phyloP scores from a whole-genome alignment of 1,140 invertebrate genomes.

The Asobara japonica region DNA sequence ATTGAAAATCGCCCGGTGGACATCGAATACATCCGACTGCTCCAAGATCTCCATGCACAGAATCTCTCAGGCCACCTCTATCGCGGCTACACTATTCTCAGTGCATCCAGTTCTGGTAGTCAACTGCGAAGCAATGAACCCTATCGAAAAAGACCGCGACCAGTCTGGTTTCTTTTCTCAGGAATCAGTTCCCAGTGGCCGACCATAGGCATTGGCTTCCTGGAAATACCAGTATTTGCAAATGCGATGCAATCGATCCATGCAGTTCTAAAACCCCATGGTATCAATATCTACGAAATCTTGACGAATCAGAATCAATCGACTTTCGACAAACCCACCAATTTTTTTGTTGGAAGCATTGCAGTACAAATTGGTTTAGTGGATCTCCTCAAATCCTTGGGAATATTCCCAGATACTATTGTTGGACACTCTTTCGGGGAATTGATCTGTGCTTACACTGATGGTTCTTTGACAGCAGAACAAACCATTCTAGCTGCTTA shows the following conservation, averaged over 20 bases:
- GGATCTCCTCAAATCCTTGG: slow-evolving; percentile 74
- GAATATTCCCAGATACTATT: slow-evolving; percentile 78
- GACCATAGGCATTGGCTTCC: slow-evolving; percentile 79
- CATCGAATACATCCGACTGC: slow-evolving; percentile 67
- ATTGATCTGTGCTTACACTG: slow-evolving; percentile 84
- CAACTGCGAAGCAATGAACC: slow-evolving; percentile 67
- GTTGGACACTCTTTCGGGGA: slow-evolving; percentile 87
- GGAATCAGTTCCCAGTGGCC: slow-evolving; percentile 93
- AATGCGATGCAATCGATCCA: slow-evolving; percentile 76
- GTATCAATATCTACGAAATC: slow-evolving; percentile 82
- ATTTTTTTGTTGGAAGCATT: slow-evolving; percentile 92
- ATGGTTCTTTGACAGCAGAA: slow-evolving; percentile 82
- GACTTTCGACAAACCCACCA: slow-evolving; percentile 83
- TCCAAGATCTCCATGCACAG: slow-evolving; percentile 66
- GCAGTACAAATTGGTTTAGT: slow-evolving; percentile 82
- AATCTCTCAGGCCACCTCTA: slow-evolving; percentile 72
- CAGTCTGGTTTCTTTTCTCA: slow-evolving; percentile 91
- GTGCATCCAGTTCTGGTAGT: slow-evolving; percentile 52
- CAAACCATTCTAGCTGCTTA: slow-evolving; percentile 84
- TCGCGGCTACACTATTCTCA: slow-evolving; percentile 70
- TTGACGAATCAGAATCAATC: slow-evolving; percentile 78
- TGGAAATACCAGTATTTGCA: slow-evolving; percentile 72
- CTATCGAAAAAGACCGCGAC: slow-evolving; percentile 71
- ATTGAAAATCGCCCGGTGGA: slow-evolving; percentile 67
- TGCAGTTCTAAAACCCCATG: slow-evolving; percentile 75